phyloP scores from a whole-genome alignment of 1,140 invertebrate genomes.

The Triops cancriformis region DNA sequence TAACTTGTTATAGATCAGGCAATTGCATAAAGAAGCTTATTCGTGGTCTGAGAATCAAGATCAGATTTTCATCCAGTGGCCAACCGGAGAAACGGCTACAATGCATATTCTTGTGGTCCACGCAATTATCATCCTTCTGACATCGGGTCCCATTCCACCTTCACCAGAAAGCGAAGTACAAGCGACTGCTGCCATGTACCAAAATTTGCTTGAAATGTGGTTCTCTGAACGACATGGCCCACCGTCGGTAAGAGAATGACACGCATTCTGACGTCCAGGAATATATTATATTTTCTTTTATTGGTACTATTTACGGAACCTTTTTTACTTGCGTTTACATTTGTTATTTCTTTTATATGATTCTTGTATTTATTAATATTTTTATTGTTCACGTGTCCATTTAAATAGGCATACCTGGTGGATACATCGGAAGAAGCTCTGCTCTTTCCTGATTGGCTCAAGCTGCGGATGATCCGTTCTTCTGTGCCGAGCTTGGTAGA shows the following conservation, averaged over 20 bases:
- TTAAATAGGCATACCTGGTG: conserved; percentile 60
- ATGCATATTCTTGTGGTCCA: conserved; percentile 85
- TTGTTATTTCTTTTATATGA: neutral
- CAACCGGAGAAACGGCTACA: conserved; percentile 68
- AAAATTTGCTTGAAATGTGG: conserved; percentile 57
- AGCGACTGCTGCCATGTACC: conserved; percentile 41
- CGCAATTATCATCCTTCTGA: conserved; percentile 86
- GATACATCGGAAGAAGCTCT: conserved; percentile 78
- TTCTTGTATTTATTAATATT: neutral
- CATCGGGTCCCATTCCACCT: conserved; percentile 44
- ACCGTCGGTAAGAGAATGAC: conserved; percentile 43
- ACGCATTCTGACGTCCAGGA: neutral
- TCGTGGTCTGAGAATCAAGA: conserved; percentile 54
- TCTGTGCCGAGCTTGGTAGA: conserved; percentile 71
- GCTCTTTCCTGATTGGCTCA: conserved; percentile 88
- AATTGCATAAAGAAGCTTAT: conserved; percentile 53
- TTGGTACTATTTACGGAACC: neutral
- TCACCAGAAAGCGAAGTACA: neutral
- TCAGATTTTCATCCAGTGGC: conserved; percentile 68
- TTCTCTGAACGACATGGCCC: conserved; percentile 42
- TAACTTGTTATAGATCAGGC: conserved; percentile 34
- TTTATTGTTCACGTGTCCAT: neutral
- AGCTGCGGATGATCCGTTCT: conserved; percentile 84
- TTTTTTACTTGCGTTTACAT: neutral
- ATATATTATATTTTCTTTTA: too few species aligned